A percentile compares a stretch with the other conserved stretches of the same genome.
Evolutionary conservation across 2,113 vertebrate genomes (phyloP).

Genomic region (Pelmatolapia mariae): DNA sequence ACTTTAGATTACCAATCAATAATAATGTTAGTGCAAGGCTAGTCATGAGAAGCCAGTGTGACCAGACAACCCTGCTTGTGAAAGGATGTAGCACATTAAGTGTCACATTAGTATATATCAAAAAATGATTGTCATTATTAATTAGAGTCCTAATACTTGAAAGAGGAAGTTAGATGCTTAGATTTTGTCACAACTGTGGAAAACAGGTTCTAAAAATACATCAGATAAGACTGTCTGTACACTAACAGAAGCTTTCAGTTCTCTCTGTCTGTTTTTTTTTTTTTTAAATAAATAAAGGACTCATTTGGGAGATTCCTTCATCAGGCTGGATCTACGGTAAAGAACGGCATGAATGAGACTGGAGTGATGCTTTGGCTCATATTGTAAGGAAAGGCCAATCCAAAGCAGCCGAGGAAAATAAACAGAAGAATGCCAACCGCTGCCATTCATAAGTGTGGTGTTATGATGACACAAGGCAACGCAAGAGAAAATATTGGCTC

Average conservation of each 20-base stretch:
- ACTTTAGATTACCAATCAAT: neutral
- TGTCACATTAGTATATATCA: neutral
- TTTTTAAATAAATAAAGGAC: neutral
- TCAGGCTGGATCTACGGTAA: neutral
- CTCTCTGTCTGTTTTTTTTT: neutral
- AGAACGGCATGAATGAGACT: neutral
- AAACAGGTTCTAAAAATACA: constrained; percentile 20
- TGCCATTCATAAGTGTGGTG: constrained; percentile 4
- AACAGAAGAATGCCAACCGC: neutral
- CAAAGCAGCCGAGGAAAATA: neutral
- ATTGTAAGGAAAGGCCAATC: neutral
- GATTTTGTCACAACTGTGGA: neutral
- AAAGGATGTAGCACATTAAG: neutral
- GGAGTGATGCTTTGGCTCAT: neutral
- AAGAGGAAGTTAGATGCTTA: neutral
- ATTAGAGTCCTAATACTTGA: neutral
- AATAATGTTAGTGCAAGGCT: neutral
- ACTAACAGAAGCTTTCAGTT: constrained; percentile 21
- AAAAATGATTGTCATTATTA: neutral
- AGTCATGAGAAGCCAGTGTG: neutral
- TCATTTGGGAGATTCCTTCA: neutral
- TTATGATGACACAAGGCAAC: neutral
- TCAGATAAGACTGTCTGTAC: neutral
- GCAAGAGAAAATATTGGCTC: constrained; percentile 1
- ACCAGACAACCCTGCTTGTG: neutral